Evolutionary conservation across 2,113 vertebrate species (phyloP).

Genomic region (Lethenteron camtschaticum): DNA sequence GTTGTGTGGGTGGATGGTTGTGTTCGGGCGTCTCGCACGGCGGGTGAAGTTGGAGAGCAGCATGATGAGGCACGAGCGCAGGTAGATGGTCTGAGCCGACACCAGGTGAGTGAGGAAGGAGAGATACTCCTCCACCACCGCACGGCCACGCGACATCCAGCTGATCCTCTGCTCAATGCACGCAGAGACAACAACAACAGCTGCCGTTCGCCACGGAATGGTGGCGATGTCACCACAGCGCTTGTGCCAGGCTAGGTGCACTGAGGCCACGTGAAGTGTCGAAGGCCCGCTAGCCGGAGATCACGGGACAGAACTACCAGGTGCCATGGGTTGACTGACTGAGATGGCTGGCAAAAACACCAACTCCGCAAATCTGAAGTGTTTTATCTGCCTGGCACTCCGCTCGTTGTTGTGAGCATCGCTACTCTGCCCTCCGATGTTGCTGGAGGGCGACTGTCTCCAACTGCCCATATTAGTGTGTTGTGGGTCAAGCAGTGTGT

Average conservation of each 20-base stretch:
- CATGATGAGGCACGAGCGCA: conserved; percentile 57
- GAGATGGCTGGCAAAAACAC: conserved; percentile 12
- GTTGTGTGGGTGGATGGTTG: conserved; percentile 19
- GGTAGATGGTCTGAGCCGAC: conserved; percentile 77
- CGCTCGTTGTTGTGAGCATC: conserved; percentile 8
- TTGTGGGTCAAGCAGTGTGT: neutral
- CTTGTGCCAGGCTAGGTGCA: neutral
- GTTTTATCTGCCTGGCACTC: neutral
- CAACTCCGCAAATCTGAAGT: too few species aligned
- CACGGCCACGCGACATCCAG: conserved; percentile 47
- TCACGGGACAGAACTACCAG: neutral
- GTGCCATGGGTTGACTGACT: conserved; percentile 26
- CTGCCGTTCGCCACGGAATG: neutral
- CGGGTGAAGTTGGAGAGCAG: conserved; percentile 41
- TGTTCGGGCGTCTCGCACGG: conserved; percentile 7
- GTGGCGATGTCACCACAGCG: neutral
- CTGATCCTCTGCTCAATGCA: conserved; percentile 33
- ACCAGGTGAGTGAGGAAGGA: conserved; percentile 71
- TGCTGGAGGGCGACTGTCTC: too few species aligned
- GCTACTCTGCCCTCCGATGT: too few species aligned
- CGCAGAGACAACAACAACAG: neutral
- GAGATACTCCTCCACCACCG: conserved; percentile 73
- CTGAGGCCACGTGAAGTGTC: neutral
- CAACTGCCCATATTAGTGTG: neutral
- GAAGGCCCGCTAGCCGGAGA: neutral